phyloP scores from a whole-genome alignment of 2,888 invertebrate species.

The Octonoba sinensis region DNA sequence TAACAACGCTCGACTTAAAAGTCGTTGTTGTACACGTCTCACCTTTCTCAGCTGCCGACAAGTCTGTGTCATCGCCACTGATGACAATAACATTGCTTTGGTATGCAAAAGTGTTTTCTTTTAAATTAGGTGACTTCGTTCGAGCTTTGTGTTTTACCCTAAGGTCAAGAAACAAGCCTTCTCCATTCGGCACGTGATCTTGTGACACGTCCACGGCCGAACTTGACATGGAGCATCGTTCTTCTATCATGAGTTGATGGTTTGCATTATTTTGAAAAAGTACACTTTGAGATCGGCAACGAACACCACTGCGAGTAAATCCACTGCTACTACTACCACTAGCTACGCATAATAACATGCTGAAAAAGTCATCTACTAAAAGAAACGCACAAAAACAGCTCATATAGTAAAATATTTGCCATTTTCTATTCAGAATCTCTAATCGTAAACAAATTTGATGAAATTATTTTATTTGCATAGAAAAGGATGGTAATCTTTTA shows the following conservation, averaged over 20 bases:
- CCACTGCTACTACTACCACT: constrained; percentile 31
- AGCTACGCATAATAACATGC: constrained; percentile 61
- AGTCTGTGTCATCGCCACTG: constrained; percentile 27
- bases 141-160: constrained; percentile 21
- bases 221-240: constrained; percentile 46
- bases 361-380: constrained; percentile 23
- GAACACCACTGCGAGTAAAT: constrained; percentile 32
- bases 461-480: too few species aligned
- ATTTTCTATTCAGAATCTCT: too few species aligned
- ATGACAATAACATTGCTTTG: constrained; percentile 44
- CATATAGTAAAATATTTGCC: too few species aligned
- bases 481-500: too few species aligned
- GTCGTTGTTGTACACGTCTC: constrained; percentile 44
- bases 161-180: constrained; percentile 31
- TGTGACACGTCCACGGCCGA: constrained; percentile 34
- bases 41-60: not conserved
- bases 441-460: too few species aligned
- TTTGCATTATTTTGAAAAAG: constrained; percentile 44
- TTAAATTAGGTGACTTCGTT: constrained; percentile 10
- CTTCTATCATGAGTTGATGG: constrained; percentile 54
- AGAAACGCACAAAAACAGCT: not conserved
- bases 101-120: constrained; percentile 23
- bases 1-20: constrained; percentile 51
- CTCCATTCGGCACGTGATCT: constrained; percentile 19
- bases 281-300: constrained; percentile 39